Percentiles rank a stretch among this genome's conserved stretches.
phyloP scores from a whole-genome alignment of 2,888 invertebrate species.

The Drosophila nr. fundita region DNA sequence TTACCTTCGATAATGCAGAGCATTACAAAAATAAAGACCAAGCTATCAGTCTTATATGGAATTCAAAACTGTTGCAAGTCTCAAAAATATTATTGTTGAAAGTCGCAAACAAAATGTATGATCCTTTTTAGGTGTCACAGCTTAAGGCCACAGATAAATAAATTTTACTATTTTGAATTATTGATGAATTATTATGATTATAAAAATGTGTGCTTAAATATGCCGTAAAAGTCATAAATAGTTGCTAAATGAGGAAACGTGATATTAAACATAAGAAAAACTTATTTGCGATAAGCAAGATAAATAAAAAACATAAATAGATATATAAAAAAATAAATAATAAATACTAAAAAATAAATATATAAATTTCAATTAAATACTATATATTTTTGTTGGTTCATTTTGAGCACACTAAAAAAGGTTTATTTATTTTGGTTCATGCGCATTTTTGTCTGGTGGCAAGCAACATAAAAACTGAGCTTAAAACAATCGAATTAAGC shows the following conservation, averaged over 20 bases:
- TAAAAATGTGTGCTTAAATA: no score
- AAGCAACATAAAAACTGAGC: not conserved
- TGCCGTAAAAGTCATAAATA: not conserved
- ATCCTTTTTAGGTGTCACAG: no score
- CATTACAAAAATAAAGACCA: not conserved
- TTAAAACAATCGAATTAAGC: slow-evolving; percentile 6
- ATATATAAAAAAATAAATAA: not conserved
- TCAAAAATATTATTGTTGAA: not conserved
- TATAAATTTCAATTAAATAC: not conserved
- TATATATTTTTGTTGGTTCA: not conserved
- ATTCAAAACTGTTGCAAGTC: not conserved
- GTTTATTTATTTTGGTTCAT: not conserved
- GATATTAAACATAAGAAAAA: not conserved
- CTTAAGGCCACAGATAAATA: no score
- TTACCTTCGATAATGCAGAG: not conserved
- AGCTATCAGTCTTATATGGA: not conserved
- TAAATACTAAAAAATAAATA: not conserved
- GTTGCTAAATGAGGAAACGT: not conserved
- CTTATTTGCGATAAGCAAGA: not conserved
- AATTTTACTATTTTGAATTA: no score
- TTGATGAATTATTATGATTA: no score
- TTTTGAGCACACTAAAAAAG: not conserved
- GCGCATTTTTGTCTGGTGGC: not conserved
- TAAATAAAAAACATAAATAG: not conserved
- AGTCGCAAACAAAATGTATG: not conserved